phyloP scores from a whole-genome alignment of 2,888 invertebrate genomes.

The Thera obeliscata region DNA sequence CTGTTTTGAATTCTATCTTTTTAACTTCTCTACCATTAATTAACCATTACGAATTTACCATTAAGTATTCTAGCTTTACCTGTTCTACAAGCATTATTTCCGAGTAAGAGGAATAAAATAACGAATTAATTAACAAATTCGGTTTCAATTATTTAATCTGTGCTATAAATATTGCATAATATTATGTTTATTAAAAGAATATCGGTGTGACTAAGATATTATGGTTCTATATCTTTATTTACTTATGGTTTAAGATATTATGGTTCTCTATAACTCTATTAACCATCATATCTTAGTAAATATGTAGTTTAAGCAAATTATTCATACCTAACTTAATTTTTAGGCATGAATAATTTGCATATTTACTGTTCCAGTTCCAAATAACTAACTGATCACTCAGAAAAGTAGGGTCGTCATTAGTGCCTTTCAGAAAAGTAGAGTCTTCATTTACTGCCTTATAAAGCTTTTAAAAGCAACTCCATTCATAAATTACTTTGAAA shows the following conservation, averaged over 20 bases:
- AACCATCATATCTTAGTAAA: no score
- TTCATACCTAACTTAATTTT: not conserved
- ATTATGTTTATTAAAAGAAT: no score
- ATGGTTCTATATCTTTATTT: not conserved
- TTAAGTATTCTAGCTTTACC: no score
- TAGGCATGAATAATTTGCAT: constrained; percentile 12
- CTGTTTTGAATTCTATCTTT: no score
- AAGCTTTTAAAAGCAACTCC: not conserved
- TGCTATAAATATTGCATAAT: no score
- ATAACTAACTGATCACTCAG: constrained; percentile 4
- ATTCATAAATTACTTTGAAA: not conserved
- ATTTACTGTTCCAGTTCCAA: constrained; percentile 13
- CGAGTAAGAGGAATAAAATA: no score
- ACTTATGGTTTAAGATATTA: constrained; percentile 22
- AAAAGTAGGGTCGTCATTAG: not conserved
- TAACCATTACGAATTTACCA: no score
- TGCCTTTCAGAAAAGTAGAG: not conserved
- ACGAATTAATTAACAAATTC: no score
- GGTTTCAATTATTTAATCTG: no score
- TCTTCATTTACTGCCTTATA: not conserved
- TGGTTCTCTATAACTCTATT: not conserved
- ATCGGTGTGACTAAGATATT: constrained; percentile 15
- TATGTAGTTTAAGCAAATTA: no score
- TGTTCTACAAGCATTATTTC: no score
- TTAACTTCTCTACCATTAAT: no score